Conservation (phyloP, 2,888 invertebrate species). For the Chydorus sphaericus region DNA sequence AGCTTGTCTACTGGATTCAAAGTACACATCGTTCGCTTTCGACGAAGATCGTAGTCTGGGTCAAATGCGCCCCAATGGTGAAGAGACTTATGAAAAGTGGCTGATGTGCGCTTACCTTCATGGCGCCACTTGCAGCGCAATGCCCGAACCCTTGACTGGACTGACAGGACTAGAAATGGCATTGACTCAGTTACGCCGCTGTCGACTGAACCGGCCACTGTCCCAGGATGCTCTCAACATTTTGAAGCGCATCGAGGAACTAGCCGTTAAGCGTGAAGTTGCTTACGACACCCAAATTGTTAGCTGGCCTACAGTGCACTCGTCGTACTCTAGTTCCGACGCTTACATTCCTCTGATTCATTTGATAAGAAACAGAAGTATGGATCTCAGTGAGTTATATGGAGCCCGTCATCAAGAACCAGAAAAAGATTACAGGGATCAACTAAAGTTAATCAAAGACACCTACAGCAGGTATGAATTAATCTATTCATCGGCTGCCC, state of each 20-base stretch:
- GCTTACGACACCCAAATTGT: not conserved
- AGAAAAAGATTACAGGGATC: too few relatives aligned
- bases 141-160: conserved; percentile 1
- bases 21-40: not conserved
- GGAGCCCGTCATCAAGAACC: too few relatives aligned
- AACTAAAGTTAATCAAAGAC: too few relatives aligned
- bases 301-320: too few relatives aligned
- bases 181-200: not conserved
- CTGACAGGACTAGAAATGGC: conserved; percentile 10
- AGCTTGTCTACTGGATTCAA: too few relatives aligned
- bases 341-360: too few relatives aligned
- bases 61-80: not conserved
- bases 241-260: not conserved
- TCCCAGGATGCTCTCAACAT: not conserved
- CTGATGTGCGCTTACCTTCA: not conserved
- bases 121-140: not conserved
- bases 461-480: too few relatives aligned
- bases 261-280: not conserved
- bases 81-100: not conserved
- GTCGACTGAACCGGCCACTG: not conserved
- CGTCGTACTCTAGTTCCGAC: too few relatives aligned
- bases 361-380: too few relatives aligned
- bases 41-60: not conserved
- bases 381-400: too few relatives aligned
- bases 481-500: too few relatives aligned